A percentile compares a stretch with the other conserved stretches of the same genome.
phyloP scores from a whole-genome alignment of 2,797 vertebrate genomes.

The Natrix natrix region DNA sequence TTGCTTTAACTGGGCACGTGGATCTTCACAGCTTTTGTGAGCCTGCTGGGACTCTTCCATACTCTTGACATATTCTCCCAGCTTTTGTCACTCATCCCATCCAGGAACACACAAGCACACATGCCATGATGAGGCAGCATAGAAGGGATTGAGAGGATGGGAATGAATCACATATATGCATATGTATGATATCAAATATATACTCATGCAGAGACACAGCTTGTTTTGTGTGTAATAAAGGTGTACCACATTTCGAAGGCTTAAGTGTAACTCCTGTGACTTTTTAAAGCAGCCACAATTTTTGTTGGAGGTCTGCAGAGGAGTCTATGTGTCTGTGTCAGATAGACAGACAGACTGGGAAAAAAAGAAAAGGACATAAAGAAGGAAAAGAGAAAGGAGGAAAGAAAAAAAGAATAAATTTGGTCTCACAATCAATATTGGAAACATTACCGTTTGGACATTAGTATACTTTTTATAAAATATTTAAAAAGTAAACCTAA shows the following conservation, averaged over 20 bases:
- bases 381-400: no score
- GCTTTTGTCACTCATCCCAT: background rate
- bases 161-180: background rate
- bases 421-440: background rate
- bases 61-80: background rate
- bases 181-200: background rate
- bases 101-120: background rate
- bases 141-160: background rate
- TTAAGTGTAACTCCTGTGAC: background rate
- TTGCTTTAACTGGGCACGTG: background rate
- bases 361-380: no score
- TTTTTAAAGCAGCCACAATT: background rate
- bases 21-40: background rate
- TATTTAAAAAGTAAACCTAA: background rate
- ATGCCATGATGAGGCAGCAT: background rate
- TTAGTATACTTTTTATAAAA: background rate
- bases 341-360: no score
- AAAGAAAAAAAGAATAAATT: no score
- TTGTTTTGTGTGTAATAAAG: background rate
- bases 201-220: background rate
- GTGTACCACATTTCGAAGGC: background rate
- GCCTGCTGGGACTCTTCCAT: background rate
- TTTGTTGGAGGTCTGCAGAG: background rate
- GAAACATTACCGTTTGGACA: background rate
- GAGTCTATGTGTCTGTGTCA: background rate